A percentile compares a stretch with the other conserved stretches of the same genome.
Evolutionary conservation across 1,140 invertebrate genomes (phyloP).

Genomic region (Grapholita molesta): DNA sequence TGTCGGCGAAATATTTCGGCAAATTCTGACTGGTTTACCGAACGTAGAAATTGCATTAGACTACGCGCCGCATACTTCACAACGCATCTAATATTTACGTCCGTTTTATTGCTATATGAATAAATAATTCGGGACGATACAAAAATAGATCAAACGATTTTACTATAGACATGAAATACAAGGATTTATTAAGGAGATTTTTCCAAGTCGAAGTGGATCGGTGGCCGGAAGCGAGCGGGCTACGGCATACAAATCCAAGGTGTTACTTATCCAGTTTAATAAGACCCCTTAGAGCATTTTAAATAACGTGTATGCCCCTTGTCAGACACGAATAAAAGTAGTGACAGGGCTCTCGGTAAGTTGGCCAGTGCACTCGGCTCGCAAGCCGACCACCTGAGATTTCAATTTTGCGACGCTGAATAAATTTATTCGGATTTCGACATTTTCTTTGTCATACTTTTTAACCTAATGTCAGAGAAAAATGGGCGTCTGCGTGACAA

Average conservation of each 20-base stretch:
- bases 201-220: constrained; percentile 46
- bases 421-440: constrained; percentile 59
- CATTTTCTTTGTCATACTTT: constrained; percentile 35
- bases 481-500: background rate
- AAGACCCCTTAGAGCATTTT: constrained; percentile 29
- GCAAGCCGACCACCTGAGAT: constrained; percentile 55
- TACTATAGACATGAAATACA: constrained; percentile 23
- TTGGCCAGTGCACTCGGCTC: constrained; percentile 29
- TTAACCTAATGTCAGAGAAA: constrained; percentile 29
- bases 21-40: background rate
- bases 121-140: background rate
- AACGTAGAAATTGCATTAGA: constrained; percentile 1
- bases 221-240: constrained; percentile 32
- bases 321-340: constrained; percentile 20
- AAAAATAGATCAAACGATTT: background rate
- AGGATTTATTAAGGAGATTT: constrained; percentile 40
- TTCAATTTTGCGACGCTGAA: constrained; percentile 61
- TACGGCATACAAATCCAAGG: constrained; percentile 55
- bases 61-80: background rate
- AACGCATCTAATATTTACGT: background rate
- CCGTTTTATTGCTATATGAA: background rate
- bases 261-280: constrained; percentile 31
- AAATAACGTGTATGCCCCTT: constrained; percentile 19
- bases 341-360: constrained; percentile 29
- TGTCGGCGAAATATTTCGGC: background rate